Evolutionary conservation across 2,113 vertebrate species (phyloP).

Genomic region (Malurus elegans): DNA sequence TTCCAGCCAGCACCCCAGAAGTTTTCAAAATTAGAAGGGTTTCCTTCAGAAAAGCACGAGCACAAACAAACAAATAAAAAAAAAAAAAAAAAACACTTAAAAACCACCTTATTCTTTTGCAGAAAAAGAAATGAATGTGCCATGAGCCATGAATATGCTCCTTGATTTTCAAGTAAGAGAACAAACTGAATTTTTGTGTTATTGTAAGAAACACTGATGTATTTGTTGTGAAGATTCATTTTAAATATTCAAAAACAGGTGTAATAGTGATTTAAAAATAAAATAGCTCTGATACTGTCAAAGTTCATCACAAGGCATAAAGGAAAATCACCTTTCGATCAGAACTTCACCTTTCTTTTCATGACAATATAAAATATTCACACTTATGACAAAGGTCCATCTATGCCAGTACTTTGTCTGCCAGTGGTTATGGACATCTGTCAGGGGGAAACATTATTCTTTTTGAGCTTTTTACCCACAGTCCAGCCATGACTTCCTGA

Average conservation of each 20-base stretch:
- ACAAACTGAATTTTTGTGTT: background rate
- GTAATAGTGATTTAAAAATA: background rate
- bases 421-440: background rate
- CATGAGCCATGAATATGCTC: background rate
- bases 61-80: background rate
- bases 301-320: background rate
- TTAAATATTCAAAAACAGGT: background rate
- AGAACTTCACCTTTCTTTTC: background rate
- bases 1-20: background rate
- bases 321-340: background rate
- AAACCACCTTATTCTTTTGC: background rate
- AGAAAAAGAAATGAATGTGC: background rate
- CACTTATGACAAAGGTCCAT: fast-evolving
- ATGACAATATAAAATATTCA: background rate
- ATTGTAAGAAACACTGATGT: background rate
- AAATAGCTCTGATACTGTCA: background rate
- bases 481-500: background rate
- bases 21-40: background rate
- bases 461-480: background rate
- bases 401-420: background rate
- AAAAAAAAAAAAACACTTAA: background rate
- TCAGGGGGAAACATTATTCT: background rate
- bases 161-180: background rate
- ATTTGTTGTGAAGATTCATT: background rate
- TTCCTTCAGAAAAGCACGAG: background rate